These are phyloP conservation scores for Endotricha flammealis DNA, from an alignment of 2,888 invertebrate species.

Conservation along the genomic window DNA sequence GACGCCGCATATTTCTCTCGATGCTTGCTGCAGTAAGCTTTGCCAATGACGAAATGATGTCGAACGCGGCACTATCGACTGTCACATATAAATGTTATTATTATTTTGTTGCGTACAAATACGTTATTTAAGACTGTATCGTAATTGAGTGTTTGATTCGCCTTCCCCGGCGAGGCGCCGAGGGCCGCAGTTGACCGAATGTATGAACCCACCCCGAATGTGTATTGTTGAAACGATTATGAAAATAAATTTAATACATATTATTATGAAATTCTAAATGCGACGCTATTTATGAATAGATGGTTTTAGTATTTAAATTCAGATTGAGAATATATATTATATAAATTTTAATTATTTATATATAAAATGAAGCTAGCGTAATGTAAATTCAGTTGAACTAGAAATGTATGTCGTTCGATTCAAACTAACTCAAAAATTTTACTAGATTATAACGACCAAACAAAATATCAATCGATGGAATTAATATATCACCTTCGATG, in stretches of 20 bases:
- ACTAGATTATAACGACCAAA: constrained; percentile 60
- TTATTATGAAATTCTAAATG: constrained; percentile 59
- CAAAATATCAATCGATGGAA: constrained; percentile 51
- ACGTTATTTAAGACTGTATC: constrained; percentile 73
- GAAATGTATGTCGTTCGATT: constrained; percentile 64
- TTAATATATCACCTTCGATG: constrained; percentile 54
- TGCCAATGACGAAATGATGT: constrained; percentile 66
- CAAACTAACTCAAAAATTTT: constrained; percentile 40
- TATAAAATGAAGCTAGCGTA: constrained; percentile 50
- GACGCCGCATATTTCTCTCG: constrained; percentile 57
- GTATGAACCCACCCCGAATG: constrained; percentile 56
- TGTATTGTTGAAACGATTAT: constrained; percentile 56
- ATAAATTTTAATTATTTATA: constrained; percentile 59
- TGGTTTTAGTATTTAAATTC: constrained; percentile 66
- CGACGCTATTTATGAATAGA: constrained; percentile 72
- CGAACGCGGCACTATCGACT: constrained; percentile 47
- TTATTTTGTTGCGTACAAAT: constrained; percentile 70
- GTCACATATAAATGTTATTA: constrained; percentile 41
- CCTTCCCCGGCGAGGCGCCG: constrained; percentile 27
- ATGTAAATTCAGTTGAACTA: constrained; percentile 64
- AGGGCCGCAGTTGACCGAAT: constrained; percentile 29
- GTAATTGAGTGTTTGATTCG: constrained; percentile 67
- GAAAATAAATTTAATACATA: constrained; percentile 51
- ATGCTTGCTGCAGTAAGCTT: constrained; percentile 74
- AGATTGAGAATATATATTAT: constrained; percentile 62